phyloP scores from a whole-genome alignment of 2,797 vertebrate genomes.

The Danio aesculapii region DNA sequence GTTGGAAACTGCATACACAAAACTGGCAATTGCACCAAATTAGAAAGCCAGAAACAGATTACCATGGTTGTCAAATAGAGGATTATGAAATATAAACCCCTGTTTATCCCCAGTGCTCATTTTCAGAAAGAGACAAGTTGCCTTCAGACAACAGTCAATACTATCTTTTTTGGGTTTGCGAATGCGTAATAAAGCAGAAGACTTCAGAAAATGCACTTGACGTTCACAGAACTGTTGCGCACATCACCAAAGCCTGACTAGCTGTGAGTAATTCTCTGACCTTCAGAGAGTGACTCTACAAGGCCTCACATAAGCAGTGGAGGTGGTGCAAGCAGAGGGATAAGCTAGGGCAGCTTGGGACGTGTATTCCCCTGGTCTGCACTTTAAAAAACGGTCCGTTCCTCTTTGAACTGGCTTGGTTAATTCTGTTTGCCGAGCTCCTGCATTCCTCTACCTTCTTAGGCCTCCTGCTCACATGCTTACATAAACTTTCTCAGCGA shows the following conservation, averaged over 20 bases:
- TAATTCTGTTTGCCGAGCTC: constrained; percentile 70
- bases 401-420: constrained; percentile 74
- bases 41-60: constrained; percentile 60
- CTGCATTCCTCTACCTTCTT: constrained; percentile 81
- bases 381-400: constrained; percentile 55
- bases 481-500: constrained; percentile 78
- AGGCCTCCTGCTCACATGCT: constrained; percentile 78
- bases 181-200: constrained; percentile 12
- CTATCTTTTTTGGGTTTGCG: constrained; percentile 23
- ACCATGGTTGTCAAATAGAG: constrained; percentile 52
- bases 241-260: constrained; percentile 40
- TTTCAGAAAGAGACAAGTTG: constrained; percentile 51
- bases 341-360: constrained; percentile 38
- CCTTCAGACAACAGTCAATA: constrained; percentile 56
- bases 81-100: constrained; percentile 59
- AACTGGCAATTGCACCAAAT: constrained; percentile 62
- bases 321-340: constrained; percentile 26
- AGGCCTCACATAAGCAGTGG: constrained; percentile 22
- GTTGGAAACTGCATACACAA: constrained; percentile 55
- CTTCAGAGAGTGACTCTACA: constrained; percentile 33
- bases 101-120: constrained; percentile 54
- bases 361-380: constrained; percentile 41
- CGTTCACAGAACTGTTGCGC: constrained; percentile 1
- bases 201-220: constrained; percentile 12
- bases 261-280: constrained; percentile 40